A percentile compares a stretch with the other conserved stretches of the same genome.
phyloP scores from a whole-genome alignment of 2,888 invertebrate genomes.

The Napeogenes sylphis region DNA sequence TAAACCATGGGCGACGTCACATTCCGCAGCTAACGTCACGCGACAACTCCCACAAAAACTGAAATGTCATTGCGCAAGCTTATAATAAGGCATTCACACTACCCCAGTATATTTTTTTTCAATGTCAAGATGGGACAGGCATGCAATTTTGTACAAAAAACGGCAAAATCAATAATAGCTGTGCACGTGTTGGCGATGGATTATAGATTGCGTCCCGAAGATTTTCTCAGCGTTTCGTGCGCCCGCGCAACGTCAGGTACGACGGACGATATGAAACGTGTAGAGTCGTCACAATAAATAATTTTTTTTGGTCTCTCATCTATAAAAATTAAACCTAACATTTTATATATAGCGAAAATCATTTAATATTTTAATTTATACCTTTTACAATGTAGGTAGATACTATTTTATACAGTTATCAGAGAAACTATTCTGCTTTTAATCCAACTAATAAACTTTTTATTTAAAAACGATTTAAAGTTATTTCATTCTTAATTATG shows the following conservation, averaged over 20 bases:
- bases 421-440: too few species aligned
- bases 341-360: too few species aligned
- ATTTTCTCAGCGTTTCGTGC: conserved; percentile 69
- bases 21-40: conserved; percentile 48
- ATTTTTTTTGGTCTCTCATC: conserved; percentile 2
- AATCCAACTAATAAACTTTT: too few species aligned
- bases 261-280: conserved; percentile 37
- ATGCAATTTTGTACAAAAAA: conserved; percentile 76
- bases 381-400: too few species aligned
- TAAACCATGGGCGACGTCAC: conserved; percentile 16
- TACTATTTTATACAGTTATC: too few species aligned
- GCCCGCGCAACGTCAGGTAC: conserved; percentile 63
- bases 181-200: conserved; percentile 76
- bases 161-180: conserved; percentile 76
- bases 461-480: too few species aligned
- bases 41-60: conserved; percentile 61
- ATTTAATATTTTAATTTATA: too few species aligned
- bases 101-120: conserved; percentile 64
- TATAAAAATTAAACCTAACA: not conserved
- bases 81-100: conserved; percentile 74
- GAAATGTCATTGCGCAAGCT: conserved; percentile 73
- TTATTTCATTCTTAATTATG: too few species aligned
- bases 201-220: conserved; percentile 73
- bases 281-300: conserved; percentile 36
- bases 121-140: conserved; percentile 63